phyloP scores from a whole-genome alignment of 1,140 invertebrate genomes.

The Drepana arcuata region DNA sequence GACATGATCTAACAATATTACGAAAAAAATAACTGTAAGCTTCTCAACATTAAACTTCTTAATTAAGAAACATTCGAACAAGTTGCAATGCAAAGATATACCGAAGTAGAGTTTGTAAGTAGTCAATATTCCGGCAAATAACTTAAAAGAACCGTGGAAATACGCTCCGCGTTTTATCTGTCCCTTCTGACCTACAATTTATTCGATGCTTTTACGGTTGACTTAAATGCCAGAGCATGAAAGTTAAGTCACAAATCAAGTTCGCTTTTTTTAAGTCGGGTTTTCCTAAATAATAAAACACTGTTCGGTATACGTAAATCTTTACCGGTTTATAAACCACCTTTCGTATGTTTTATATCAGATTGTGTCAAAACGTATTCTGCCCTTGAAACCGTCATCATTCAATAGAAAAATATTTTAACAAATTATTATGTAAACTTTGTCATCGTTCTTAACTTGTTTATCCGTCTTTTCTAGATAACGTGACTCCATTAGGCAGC shows the following conservation, averaged over 20 bases:
- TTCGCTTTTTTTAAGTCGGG: constrained; percentile 14
- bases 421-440: constrained; percentile 18
- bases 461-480: constrained; percentile 37
- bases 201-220: constrained; percentile 64
- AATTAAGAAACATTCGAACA: no score
- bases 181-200: constrained; percentile 69
- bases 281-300: neutral
- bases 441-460: constrained; percentile 25
- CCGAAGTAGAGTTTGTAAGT: no score
- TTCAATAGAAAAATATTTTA: constrained; percentile 10
- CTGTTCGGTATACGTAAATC: no score
- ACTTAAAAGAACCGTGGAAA: constrained; percentile 46
- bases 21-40: no score
- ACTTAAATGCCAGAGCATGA: constrained; percentile 65
- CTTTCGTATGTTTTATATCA: no score
- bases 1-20: no score
- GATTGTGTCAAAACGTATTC: no score
- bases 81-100: no score
- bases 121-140: constrained; percentile 52
- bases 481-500: constrained; percentile 34
- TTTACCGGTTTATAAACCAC: no score
- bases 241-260: constrained; percentile 52
- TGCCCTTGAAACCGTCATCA: no score
- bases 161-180: constrained; percentile 55
- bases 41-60: no score